phyloP scores from a whole-genome alignment of 1,140 invertebrate species.

The Muscidifurax raptorellus region DNA sequence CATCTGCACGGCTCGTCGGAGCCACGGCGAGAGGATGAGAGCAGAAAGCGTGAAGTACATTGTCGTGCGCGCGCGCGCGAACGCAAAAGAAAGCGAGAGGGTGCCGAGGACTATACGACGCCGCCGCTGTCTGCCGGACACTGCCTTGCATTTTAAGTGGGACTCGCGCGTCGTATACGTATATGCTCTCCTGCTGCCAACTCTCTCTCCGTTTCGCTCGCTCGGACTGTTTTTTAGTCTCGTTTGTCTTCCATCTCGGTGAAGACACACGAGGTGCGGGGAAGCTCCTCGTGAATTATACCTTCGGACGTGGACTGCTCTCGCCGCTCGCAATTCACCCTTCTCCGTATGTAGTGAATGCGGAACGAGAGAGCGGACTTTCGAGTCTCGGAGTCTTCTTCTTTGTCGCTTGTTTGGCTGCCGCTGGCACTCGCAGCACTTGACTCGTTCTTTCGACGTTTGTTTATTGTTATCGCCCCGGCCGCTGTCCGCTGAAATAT shows the following conservation, averaged over 20 bases:
- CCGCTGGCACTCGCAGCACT: neutral
- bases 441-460: neutral
- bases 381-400: neutral
- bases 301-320: constrained; percentile 11
- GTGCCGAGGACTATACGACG: neutral
- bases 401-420: constrained; percentile 4
- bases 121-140: constrained; percentile 19
- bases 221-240: constrained; percentile 7
- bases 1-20: neutral
- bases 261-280: constrained; percentile 1
- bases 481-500: neutral
- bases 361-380: neutral
- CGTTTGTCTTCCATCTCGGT: constrained; percentile 17
- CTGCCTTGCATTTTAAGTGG: constrained; percentile 45
- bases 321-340: constrained; percentile 1
- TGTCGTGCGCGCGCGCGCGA: neutral
- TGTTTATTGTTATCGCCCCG: constrained; percentile 17
- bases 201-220: neutral
- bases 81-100: constrained; percentile 6
- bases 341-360: neutral
- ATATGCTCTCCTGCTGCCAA: neutral
- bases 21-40: too few species aligned
- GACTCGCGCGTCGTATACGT: neutral
- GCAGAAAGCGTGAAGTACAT: neutral
- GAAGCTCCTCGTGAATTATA: constrained; percentile 38